Percentiles rank a stretch among this genome's conserved stretches.
These are phyloP conservation scores for Drosophila paulistorum DNA, from an alignment of 1,140 invertebrate genomes.

Conservation along the genomic window DNA sequence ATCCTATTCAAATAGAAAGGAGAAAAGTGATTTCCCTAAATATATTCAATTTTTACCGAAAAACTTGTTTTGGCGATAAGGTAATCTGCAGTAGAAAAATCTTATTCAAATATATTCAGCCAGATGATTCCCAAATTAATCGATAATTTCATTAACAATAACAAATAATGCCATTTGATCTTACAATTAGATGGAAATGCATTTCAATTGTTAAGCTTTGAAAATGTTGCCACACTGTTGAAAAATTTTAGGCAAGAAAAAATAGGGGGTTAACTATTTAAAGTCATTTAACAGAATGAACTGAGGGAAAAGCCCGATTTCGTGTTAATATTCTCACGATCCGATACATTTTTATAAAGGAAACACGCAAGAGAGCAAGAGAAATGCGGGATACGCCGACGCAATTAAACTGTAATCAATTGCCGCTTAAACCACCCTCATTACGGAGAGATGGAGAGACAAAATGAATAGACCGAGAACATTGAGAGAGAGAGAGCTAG, in stretches of 20 bases:
- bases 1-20: too few relatives aligned
- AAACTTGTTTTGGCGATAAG: too few relatives aligned
- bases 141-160: too few relatives aligned
- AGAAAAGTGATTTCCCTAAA: too few relatives aligned
- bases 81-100: too few relatives aligned
- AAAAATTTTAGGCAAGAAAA: slow-evolving; percentile 16
- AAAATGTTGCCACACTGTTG: slow-evolving; percentile 5
- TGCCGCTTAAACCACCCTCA: slow-evolving; percentile 39
- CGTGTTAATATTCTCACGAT: slow-evolving; percentile 50
- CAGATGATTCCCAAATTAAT: too few relatives aligned
- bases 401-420: slow-evolving; percentile 9
- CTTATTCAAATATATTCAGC: too few relatives aligned
- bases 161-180: too few relatives aligned
- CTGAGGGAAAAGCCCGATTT: slow-evolving; percentile 24
- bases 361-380: slow-evolving; percentile 21
- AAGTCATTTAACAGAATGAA: slow-evolving; percentile 42
- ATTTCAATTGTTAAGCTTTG: too few relatives aligned
- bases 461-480: slow-evolving; percentile 5
- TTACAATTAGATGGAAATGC: too few relatives aligned
- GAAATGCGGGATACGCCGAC: neutral
- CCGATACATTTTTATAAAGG: slow-evolving; percentile 33
- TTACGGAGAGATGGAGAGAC: slow-evolving; percentile 26
- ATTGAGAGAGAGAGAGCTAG: neutral
- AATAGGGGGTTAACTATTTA: slow-evolving; percentile 32
- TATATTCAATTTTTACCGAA: too few relatives aligned